Base-by-base conservation (phyloP, 2,113 vertebrate genomes). In the Chinchilla lanigera region DNA sequence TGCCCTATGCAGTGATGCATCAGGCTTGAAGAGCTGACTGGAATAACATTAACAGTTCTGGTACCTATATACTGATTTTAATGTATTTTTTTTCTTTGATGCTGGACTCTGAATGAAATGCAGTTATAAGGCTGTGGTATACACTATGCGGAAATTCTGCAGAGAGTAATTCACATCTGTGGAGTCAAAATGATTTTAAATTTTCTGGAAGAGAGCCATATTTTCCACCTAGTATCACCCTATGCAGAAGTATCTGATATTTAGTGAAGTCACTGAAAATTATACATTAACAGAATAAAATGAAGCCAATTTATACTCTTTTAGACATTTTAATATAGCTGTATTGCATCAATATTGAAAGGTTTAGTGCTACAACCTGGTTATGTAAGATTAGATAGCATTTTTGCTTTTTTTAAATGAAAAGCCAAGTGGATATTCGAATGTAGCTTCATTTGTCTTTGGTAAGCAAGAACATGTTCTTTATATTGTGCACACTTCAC, bases 251-350 rank as follows among this genome's bases (percentile, higher is more conserved):
- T 86, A 92, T 96, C 78, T 97, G 28, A 93, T 78, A 95, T 35
- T 96, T 38, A 84, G 1, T 78, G 30, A 91, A 92, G n/a, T 87
- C 22, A 84, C 22, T 88, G 75, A 82, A 97, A 94, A 95, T 86
- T 69, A 71, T 26, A 93, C 1, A 94, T 61, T 52, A 91, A 56
- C 75, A 93, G 71, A 93, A 82, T 54, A 7, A 93, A 96, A 52
- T 56, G 2, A 91, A 93, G 61, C 58, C 38, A 54, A 77, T 95
- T 88, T 89, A 38, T 10, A 93, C 63, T 82, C 61, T 93, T 92
- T 92, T 13, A 84, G 56, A 89, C 0, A 71, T 86, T 86, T 86
- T 67, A 90, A 86, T 60, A 73, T 73, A 95, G 33, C 4, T 17
- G 3, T 33, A 41, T 82, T 7, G 7, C 35, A 93, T 77, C 7